Percentiles rank a stretch among this genome's conserved stretches.
phyloP scores from a whole-genome alignment of 2,888 invertebrate species.

The Drosophila fungiperda region DNA sequence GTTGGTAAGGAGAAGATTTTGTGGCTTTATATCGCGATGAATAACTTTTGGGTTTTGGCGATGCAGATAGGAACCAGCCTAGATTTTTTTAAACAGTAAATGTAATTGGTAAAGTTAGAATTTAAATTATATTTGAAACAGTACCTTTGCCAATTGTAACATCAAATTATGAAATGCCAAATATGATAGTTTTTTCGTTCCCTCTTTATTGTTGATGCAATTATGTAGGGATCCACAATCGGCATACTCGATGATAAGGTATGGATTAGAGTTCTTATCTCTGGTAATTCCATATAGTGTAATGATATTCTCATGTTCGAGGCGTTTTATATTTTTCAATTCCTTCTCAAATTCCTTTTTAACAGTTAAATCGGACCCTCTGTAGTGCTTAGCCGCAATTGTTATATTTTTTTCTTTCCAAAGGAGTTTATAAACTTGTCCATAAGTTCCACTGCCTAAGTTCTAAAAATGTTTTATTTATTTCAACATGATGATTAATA shows the following conservation, averaged over 20 bases:
- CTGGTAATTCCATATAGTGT: background rate
- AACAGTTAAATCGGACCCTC: rapidly evolving
- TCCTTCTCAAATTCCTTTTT: background rate
- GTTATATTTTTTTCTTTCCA: rapidly evolving
- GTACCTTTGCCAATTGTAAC: slow-evolving; percentile 1
- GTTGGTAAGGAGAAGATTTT: slow-evolving; percentile 29
- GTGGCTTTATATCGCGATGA: slow-evolving; percentile 55
- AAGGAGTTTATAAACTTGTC: rapidly evolving
- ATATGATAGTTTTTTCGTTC: rapidly evolving
- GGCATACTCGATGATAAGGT: background rate
- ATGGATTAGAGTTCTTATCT: background rate
- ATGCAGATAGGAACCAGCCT: slow-evolving; percentile 47
- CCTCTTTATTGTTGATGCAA: rapidly evolving
- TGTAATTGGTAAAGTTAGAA: background rate
- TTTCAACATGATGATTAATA: background rate
- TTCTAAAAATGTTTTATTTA: rapidly evolving
- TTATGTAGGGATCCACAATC: background rate
- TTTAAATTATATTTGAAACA: no score
- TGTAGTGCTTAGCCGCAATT: background rate
- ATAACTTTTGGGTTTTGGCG: slow-evolving; percentile 10
- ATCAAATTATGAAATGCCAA: background rate
- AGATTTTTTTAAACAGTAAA: background rate
- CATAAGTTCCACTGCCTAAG: rapidly evolving
- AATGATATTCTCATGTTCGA: background rate
- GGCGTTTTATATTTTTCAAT: background rate